These are phyloP conservation scores for Theonella swinhoei DNA, from an alignment of 37 sponge, comb jelly and placozoan species.

Conservation along the genomic window DNA sequence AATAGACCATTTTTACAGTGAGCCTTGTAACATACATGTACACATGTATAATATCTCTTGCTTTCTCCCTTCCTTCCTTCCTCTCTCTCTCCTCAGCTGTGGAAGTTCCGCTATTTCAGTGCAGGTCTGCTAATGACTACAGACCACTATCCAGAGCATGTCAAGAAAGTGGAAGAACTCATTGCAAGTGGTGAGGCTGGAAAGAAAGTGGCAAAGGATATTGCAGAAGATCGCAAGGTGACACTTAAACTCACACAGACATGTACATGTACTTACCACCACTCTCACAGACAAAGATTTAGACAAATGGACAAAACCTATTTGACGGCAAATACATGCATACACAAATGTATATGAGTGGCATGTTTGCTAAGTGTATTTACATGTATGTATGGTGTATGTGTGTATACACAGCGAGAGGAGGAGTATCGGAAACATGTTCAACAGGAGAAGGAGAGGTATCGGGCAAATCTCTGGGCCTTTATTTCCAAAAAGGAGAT, in stretches of 20 bases:
- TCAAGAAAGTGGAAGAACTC: constrained; percentile 16
- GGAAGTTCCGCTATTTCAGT: constrained; percentile 62
- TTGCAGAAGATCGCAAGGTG: neutral
- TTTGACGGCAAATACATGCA: no score
- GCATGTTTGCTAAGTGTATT: neutral
- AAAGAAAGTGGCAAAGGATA: neutral
- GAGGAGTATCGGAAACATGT: constrained; percentile 1
- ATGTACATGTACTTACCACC: neutral
- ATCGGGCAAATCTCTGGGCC: constrained; percentile 65
- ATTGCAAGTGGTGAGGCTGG: neutral
- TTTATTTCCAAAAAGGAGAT: constrained; percentile 85
- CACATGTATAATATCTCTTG: neutral
- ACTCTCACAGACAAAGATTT: neutral
- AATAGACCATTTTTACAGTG: no score
- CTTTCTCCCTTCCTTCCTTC: neutral
- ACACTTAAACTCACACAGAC: neutral
- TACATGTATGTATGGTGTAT: neutral
- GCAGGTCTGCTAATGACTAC: constrained; percentile 49
- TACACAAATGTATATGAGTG: no score
- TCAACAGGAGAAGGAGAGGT: constrained; percentile 25
- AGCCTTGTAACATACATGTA: neutral
- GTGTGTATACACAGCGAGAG: neutral
- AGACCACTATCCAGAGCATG: constrained; percentile 60
- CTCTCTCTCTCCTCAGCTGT: constrained; percentile 25
- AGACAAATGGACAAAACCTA: no score